Evolutionary conservation across 2,888 invertebrate genomes (phyloP), one percentile per base, ranked within the genome.

Genomic region (Tupiocoris notatus): DNA sequence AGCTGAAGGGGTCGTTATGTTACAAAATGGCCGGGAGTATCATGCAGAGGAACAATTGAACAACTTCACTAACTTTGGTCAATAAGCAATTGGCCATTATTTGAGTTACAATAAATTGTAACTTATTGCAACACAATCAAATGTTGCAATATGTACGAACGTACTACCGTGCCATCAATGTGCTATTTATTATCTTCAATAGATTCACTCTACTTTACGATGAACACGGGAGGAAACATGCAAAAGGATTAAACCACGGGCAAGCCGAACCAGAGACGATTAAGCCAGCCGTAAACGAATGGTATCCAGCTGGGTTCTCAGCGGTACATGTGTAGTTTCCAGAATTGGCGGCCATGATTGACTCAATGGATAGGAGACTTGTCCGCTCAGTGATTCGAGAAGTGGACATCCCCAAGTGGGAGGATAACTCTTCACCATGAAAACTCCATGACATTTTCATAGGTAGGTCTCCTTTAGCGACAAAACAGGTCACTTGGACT

Each of bases 81-180:
- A 77, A 94, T 85, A 7, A 94, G 94, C 78, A 90, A 84, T 83
- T 94, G 94, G 25, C 94, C 93, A 83, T 91, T 90, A 80, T 87
- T 88, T 22, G 91, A 90, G 39, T 89, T 88, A 83, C 93, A 93
- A 75, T 88, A 81, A 3, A 83, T 79, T 66, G 82, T 80, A 9
- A 80, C 82, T 58, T 81, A 81, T 77, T 84, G 83, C n/a, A n/a
- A n/a, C n/a, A n/a, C n/a, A n/a, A n/a, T n/a, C n/a, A n/a, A n/a
- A n/a, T n/a, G n/a, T n/a, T n/a, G n/a, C n/a, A n/a, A n/a, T n/a
- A n/a, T 39, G 39, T 39, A 39, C 39, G 39, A 3, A 39, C 21
- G 84, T 84, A 23, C 82, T 3, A 39, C 6, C 39, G 12, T 65
- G 65, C 39, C 24, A 20, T 65, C 65, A 24, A 39, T 39, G 39